Evolutionary conservation across 2,888 invertebrate species (phyloP).

Genomic region (Halocaridina rubra): DNA sequence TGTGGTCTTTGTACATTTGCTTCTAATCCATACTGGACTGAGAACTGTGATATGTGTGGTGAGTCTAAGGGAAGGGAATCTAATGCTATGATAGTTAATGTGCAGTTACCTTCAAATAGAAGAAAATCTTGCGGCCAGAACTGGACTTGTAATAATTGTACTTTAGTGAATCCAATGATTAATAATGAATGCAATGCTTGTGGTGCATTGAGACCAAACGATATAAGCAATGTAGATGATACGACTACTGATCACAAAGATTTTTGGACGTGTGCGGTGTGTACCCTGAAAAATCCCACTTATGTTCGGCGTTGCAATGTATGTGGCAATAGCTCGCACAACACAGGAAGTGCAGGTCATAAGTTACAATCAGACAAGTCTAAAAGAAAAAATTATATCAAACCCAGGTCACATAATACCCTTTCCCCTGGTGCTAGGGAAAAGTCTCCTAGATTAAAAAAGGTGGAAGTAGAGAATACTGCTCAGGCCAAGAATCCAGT

Average conservation of each 20-base stretch:
- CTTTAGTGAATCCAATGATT: conserved; percentile 49
- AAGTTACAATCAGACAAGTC: conserved; percentile 46
- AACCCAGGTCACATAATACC: conserved; percentile 43
- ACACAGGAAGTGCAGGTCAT: conserved; percentile 54
- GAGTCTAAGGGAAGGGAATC: neutral
- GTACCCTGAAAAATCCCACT: conserved; percentile 74
- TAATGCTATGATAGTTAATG: conserved; percentile 34
- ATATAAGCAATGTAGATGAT: conserved; percentile 54
- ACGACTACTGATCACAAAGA: conserved; percentile 58
- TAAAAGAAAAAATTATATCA: conserved; percentile 15
- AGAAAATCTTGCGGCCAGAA: conserved; percentile 55
- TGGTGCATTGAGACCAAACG: conserved; percentile 59
- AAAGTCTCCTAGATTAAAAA: conserved; percentile 40
- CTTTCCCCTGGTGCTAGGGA: conserved; percentile 16
- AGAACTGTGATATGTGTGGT: conserved; percentile 60
- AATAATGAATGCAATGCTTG: conserved; percentile 58
- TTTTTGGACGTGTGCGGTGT: conserved; percentile 81
- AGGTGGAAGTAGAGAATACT: conserved; percentile 31
- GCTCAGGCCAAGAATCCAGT: neutral
- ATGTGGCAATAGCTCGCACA: conserved; percentile 64
- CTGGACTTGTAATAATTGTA: conserved; percentile 62
- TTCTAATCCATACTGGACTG: conserved; percentile 62
- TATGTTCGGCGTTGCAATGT: conserved; percentile 65
- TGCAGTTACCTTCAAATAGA: conserved; percentile 32
- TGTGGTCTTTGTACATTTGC: conserved; percentile 57